These are phyloP conservation scores for Characodon lateralis DNA, from an alignment of 2,797 vertebrate genomes.

Conservation along the genomic window DNA sequence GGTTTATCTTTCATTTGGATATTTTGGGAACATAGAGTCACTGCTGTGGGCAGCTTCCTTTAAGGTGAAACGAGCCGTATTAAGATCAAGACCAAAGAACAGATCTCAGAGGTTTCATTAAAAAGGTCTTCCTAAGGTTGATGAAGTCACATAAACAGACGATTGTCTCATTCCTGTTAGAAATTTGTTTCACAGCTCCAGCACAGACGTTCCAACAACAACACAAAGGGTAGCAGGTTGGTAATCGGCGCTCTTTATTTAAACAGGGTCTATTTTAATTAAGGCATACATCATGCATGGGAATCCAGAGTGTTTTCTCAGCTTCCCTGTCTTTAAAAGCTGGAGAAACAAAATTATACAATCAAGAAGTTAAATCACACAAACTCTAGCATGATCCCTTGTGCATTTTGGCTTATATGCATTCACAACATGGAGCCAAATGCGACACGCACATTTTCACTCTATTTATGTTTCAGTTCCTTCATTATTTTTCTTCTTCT, in stretches of 20 bases:
- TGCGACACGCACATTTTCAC: slow-evolving; percentile 18
- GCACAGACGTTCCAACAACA: neutral
- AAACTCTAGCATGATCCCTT: slow-evolving; percentile 13
- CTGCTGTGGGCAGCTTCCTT: slow-evolving; percentile 51
- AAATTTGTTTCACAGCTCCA: slow-evolving; percentile 2
- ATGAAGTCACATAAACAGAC: slow-evolving; percentile 18
- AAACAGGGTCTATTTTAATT: neutral
- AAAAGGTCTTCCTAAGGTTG: slow-evolving; percentile 47
- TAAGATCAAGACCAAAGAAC: slow-evolving; percentile 37
- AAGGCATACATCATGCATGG: neutral
- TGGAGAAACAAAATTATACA: slow-evolving; percentile 8
- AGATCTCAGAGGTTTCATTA: slow-evolving; percentile 41
- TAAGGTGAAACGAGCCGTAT: slow-evolving; percentile 58
- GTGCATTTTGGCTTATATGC: slow-evolving; percentile 2
- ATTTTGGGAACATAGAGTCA: slow-evolving; percentile 81
- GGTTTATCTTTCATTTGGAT: slow-evolving; percentile 78
- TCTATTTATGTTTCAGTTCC: slow-evolving; percentile 33
- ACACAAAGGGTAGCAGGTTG: neutral
- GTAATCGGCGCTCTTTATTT: neutral
- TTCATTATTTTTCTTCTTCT: slow-evolving; percentile 43
- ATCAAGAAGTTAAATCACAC: slow-evolving; percentile 2
- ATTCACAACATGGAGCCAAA: neutral
- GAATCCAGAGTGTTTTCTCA: neutral
- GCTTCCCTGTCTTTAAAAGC: neutral
- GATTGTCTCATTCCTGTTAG: slow-evolving; percentile 12